These are phyloP conservation scores for Mesorhabditis sp. DNA, from an alignment of 2,888 invertebrate species.

Conservation along the genomic window DNA sequence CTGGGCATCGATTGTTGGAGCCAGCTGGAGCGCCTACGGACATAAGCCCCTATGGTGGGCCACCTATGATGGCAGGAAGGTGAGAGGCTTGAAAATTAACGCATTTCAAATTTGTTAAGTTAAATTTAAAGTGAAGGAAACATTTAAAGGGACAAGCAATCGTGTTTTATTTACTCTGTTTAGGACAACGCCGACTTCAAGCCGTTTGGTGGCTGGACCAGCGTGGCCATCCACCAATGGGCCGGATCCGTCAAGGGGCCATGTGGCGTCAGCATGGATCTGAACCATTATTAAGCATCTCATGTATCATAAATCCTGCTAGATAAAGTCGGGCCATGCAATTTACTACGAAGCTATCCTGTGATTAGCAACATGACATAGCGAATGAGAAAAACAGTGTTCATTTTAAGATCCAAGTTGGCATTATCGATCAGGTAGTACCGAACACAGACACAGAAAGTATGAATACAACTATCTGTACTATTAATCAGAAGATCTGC, in stretches of 20 bases:
- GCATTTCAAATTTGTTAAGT: neutral
- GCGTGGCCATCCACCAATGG: constrained; percentile 32
- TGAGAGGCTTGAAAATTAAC: constrained; percentile 8
- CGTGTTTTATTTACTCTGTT: constrained; percentile 9
- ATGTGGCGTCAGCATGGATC: constrained; percentile 34
- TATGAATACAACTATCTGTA: too few relatives aligned
- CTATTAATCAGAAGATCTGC: too few relatives aligned
- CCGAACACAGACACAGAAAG: too few relatives aligned
- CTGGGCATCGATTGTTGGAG: constrained; percentile 39
- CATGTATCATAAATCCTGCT: too few relatives aligned
- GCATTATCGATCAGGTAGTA: too few relatives aligned
- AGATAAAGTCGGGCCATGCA: too few relatives aligned
- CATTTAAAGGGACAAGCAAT: neutral
- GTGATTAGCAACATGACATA: too few relatives aligned
- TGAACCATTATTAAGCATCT: constrained; percentile 18
- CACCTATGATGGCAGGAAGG: constrained; percentile 31
- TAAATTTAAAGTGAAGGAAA: neutral
- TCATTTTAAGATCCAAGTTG: too few relatives aligned
- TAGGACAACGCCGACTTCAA: constrained; percentile 13
- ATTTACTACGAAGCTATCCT: too few relatives aligned
- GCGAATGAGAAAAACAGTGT: too few relatives aligned
- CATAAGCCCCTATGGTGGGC: constrained; percentile 39
- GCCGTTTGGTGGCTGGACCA: constrained; percentile 32
- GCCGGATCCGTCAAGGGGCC: constrained; percentile 26
- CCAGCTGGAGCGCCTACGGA: constrained; percentile 26